Base-by-base conservation (phyloP, 1,140 invertebrate genomes). In the Papilio machaon region DNA sequence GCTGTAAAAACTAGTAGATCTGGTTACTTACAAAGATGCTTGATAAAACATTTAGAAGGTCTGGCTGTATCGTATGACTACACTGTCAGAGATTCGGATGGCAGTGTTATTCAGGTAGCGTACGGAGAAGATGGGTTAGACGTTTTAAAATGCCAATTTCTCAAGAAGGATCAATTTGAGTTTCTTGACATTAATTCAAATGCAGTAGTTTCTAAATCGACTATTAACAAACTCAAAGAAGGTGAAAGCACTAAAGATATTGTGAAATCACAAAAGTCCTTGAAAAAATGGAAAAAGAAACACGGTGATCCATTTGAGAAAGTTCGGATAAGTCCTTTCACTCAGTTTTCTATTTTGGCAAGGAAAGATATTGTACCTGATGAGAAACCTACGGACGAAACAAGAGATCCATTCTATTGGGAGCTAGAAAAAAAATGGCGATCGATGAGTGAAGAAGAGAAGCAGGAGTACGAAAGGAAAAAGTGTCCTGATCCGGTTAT, bases 71-170 rank as follows among this genome's bases (percentile, higher is more conserved):
- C 97, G 70, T 99, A 99, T 91, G 99, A 99, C 93, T 95, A 97
- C 85, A 99, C 99, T 2, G 99, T 99, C 0, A 95, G 99, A 81
- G 99, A 99, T 93, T 97, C 97, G 83, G 99, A 99, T 94, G 97
- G 97, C 43, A 98, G 97, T 91, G 96, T 99, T n/a, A 96, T 99
- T 81, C 99, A 99, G 95, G 99, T 98, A 91, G 95, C 97, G n/a
- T 99, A 99, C 91, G 99, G 99, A 4, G 99, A 99, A 95, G 99
- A 99, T 95, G 99, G 99, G 1, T 95, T 99, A 73, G 99, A 99
- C 91, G 97, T 99, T 73, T 94, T 96, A 0, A 98, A 98, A 92
- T 97, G 97, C 11, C 97, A 98, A 85, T 99, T 98, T 90, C 95
- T 99, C 1, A 97, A 96, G 73, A 93, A 96, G 43, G 96, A 97